Percentiles rank a stretch among this genome's conserved stretches.
These are phyloP conservation scores for Frankliniella intonsa DNA, from an alignment of 2,888 invertebrate species.

Conservation along the genomic window DNA sequence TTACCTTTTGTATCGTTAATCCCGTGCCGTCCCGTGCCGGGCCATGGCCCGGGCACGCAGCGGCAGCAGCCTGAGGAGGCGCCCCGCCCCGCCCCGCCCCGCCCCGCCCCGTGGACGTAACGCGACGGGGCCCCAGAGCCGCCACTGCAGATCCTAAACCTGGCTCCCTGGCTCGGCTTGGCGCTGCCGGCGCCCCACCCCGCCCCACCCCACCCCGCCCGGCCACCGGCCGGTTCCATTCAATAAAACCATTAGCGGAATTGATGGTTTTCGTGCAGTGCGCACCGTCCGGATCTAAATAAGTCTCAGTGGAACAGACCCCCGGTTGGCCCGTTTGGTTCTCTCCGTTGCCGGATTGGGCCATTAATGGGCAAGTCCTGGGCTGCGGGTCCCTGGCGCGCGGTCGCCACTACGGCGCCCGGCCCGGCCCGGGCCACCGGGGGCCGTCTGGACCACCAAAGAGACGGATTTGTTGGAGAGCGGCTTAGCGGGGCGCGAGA, in stretches of 20 bases:
- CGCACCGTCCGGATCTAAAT: constrained; percentile 12
- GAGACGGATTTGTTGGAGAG: no score
- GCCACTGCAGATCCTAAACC: no score
- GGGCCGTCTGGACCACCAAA: no score
- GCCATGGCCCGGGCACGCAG: neutral
- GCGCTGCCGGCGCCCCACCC: neutral
- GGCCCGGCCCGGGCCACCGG: no score
- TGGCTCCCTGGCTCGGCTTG: no score
- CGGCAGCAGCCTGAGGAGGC: neutral
- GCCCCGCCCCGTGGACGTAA: neutral
- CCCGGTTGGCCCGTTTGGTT: no score
- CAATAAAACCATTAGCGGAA: constrained; percentile 26
- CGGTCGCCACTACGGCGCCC: no score
- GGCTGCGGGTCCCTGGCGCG: no score
- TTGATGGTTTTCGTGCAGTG: constrained; percentile 24
- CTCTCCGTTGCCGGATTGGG: no score
- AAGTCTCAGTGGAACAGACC: neutral
- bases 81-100: neutral
- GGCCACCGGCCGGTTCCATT: neutral
- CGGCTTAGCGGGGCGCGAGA: no score
- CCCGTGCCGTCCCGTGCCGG: neutral
- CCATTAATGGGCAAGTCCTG: no score
- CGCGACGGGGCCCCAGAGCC: neutral
- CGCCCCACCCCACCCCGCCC: neutral
- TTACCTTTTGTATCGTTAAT: constrained; percentile 27